Base-by-base conservation (phyloP, 2,113 vertebrate species). In the Phyllostomus hastatus region DNA sequence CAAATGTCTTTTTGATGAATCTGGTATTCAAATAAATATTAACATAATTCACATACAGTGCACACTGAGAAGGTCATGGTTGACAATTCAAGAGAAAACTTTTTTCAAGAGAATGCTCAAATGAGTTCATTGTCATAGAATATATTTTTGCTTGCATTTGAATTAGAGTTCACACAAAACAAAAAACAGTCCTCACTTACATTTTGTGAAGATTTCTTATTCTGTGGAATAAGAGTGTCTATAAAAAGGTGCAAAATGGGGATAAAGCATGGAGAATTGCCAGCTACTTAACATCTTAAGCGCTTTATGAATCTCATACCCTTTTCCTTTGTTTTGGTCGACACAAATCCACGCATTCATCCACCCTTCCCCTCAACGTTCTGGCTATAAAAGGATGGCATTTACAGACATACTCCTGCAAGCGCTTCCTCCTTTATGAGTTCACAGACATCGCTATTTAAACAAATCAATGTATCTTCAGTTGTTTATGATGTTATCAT, bases 21-120 rank as follows among this genome's bases (percentile, higher is more conserved):
- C 95, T 94, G 31, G 54, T 81, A 94, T 90, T 90, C 38, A 88
- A 94, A 61, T 88, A 85, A 81, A 88, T 67, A 94, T 54, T 96
- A 90, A 76, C 52, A 90, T 66, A 88, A 92, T 50, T 92, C 48
- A 84, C 16, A 46, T 50, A 19, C 7, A 54, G 10, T 79, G 31
- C 14, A 73, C 48, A 48, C 24, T 81, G 48, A 22, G 28, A 90
- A 81, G 12, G 28, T 61, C 84, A 66, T 92, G 28, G 26, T 14
- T 84, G 64, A 85, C 91, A 69, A 69, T 75, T 75, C 7, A 75
- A 83, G 35, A 59, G 20, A 59, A 79, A 43, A 28, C 1, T 41
- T 50, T 41, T 66, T 78, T 72, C 5, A 80, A 11, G 7, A 12
- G 48, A 82, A 41, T 82, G 10, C 2, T 73, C 8, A 69, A 54